phyloP scores from a whole-genome alignment of 2,888 invertebrate species.

The Syrista parreyssii region DNA sequence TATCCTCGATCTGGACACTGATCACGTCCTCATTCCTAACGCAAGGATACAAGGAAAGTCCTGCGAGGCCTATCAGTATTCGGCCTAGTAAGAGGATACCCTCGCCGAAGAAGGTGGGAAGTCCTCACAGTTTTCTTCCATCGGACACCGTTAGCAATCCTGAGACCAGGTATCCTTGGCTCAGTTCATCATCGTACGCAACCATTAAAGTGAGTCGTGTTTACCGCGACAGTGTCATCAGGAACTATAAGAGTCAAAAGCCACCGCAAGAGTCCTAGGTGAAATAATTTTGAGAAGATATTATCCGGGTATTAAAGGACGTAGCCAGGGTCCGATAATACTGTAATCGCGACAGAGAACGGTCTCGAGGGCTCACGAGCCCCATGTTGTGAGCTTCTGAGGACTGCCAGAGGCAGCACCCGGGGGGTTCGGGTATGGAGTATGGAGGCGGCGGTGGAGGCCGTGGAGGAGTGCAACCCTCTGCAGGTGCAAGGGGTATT shows the following conservation, averaged over 20 bases:
- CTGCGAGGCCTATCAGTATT: background rate
- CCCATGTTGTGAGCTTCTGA: slow-evolving; percentile 63
- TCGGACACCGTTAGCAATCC: background rate
- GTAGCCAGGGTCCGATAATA: background rate
- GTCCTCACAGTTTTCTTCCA: background rate
- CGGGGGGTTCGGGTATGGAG: slow-evolving; percentile 62
- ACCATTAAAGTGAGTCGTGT: background rate
- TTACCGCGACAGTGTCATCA: background rate
- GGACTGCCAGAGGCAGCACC: slow-evolving; percentile 54
- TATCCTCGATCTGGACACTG: background rate
- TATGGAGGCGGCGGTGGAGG: slow-evolving; percentile 58
- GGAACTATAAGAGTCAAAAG: slow-evolving; percentile 9
- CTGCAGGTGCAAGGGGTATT: slow-evolving; percentile 56
- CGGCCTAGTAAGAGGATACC: background rate
- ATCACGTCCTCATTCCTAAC: background rate
- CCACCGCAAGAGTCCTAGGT: background rate
- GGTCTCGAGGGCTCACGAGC: slow-evolving; percentile 42
- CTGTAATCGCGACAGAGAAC: slow-evolving; percentile 19
- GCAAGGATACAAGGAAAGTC: background rate
- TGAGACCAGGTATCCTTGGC: background rate
- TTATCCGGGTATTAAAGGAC: background rate
- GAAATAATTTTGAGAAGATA: background rate
- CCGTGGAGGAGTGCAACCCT: slow-evolving; percentile 59
- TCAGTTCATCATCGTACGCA: background rate
- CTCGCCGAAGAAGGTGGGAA: background rate